Percentiles rank a stretch among this genome's conserved stretches.
These are phyloP conservation scores for Saccostrea glomerata DNA, from an alignment of 1,140 invertebrate species.

Conservation along the genomic window DNA sequence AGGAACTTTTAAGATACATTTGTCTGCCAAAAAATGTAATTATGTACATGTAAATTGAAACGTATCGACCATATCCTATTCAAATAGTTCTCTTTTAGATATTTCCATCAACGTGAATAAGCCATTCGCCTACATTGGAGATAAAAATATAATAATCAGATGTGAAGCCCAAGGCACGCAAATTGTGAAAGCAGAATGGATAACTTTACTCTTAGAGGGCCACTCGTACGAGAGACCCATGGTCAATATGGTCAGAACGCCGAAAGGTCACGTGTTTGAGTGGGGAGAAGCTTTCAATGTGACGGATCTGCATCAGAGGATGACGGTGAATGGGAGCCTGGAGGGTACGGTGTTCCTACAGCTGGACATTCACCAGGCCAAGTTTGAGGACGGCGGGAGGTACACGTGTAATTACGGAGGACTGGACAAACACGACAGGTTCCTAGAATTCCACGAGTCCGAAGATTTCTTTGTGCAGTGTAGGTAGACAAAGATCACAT, in stretches of 20 bases:
- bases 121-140: slow-evolving; percentile 3
- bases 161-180: background rate
- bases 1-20: too few species aligned
- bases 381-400: slow-evolving; percentile 2
- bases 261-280: background rate
- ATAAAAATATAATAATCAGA: background rate
- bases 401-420: slow-evolving; percentile 22
- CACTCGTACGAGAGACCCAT: background rate
- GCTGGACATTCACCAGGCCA: background rate
- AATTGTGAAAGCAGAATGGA: background rate
- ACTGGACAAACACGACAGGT: background rate
- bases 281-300: slow-evolving; percentile 16
- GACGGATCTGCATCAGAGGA: background rate
- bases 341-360: background rate
- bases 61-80: background rate
- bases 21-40: too few species aligned
- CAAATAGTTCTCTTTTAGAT: background rate
- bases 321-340: background rate
- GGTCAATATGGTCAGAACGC: background rate
- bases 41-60: too few species aligned
- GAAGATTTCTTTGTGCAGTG: slow-evolving; percentile 13
- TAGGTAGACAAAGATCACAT: background rate
- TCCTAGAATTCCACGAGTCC: background rate
- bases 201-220: background rate
- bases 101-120: background rate